Evolutionary conservation across 2,797 vertebrate species (phyloP), one percentile per base, ranked within the genome.

Genomic region (Danio tinwini): DNA sequence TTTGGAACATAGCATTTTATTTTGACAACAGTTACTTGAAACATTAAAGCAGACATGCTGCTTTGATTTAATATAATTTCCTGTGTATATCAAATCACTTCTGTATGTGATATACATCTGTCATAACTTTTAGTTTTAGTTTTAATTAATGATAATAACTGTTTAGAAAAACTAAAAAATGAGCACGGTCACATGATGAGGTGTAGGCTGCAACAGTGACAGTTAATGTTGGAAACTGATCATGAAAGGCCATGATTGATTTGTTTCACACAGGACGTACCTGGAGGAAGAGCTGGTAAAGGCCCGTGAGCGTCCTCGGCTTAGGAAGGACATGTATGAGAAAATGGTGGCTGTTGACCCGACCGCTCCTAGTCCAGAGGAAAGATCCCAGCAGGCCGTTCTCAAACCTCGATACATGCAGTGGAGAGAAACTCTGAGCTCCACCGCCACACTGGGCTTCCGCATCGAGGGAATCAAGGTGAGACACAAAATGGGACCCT

Each of bases 331-430:
- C 88, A 95, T 98, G 95, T 97, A 95, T 40, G 95, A 96, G 63
- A 98, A 97, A 89, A 98, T 98, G 96, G 91, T 98, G 9, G 94
- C 94, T 0, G 94, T 97, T 88, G 96, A 98, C 78, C 96, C 96
- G 0, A 87, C 84, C 1, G 96, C 96, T 5, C 96, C 96, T 0
- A 96, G 94, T 0, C 85, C 91, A 0, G 86, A 97, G 88, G 96
- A 98, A 82, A 93, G 87, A 0, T 85, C 88, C 8, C 94, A 94
- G 90, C 92, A 93, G 44, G 96, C 94, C 0, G 82, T 97, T 81
- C 94, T 96, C 63, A 98, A 98, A 80, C 95, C 96, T 7, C 94
- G 96, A 76, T 98, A 98, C 91, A 98, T 98, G 96, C 96, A 97
- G 89, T 97, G 96, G 96, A 92, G 96, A 63, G 96, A 98, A 88